These are phyloP conservation scores for Gymnodraco acuticeps DNA, from an alignment of 2,797 vertebrate genomes.

Conservation along the genomic window DNA sequence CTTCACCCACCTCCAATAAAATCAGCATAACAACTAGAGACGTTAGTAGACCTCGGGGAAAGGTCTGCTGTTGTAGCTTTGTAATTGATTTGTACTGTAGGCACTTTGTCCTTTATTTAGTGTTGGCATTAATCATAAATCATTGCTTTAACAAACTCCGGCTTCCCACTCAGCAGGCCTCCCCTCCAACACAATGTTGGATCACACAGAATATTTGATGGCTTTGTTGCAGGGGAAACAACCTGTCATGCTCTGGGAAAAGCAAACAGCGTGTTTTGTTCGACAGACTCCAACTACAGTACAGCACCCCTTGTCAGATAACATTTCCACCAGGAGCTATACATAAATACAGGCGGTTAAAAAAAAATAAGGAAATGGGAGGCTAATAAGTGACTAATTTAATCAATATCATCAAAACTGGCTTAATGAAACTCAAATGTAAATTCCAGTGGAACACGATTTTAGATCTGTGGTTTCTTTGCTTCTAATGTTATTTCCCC, in stretches of 20 bases:
- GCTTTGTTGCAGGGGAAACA: slow-evolving; percentile 88
- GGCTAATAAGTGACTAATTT: slow-evolving; percentile 75
- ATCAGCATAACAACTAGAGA: slow-evolving; percentile 84
- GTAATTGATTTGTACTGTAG: slow-evolving; percentile 88
- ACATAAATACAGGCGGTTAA: slow-evolving; percentile 59
- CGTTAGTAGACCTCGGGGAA: slow-evolving; percentile 83
- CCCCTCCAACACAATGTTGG: slow-evolving; percentile 84
- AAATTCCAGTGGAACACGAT: slow-evolving; percentile 61
- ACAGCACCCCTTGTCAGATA: slow-evolving; percentile 80
- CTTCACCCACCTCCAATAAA: slow-evolving; percentile 84
- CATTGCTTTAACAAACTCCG: slow-evolving; percentile 88
- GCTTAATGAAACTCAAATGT: slow-evolving; percentile 78
- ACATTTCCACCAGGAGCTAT: slow-evolving; percentile 80
- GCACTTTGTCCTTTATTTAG: slow-evolving; percentile 87
- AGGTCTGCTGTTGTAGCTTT: slow-evolving; percentile 83
- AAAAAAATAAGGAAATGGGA: slow-evolving; percentile 19
- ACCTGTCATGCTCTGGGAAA: slow-evolving; percentile 86
- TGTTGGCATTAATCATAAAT: slow-evolving; percentile 90
- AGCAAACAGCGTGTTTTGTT: slow-evolving; percentile 85
- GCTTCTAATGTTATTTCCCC: slow-evolving; percentile 46
- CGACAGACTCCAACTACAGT: slow-evolving; percentile 79
- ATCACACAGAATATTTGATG: slow-evolving; percentile 87
- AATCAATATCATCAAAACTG: slow-evolving; percentile 79
- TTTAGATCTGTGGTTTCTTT: slow-evolving; percentile 61
- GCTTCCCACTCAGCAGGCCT: slow-evolving; percentile 86